Conservation (phyloP, 2,113 vertebrate species). For the Chinchilla lanigera region DNA sequence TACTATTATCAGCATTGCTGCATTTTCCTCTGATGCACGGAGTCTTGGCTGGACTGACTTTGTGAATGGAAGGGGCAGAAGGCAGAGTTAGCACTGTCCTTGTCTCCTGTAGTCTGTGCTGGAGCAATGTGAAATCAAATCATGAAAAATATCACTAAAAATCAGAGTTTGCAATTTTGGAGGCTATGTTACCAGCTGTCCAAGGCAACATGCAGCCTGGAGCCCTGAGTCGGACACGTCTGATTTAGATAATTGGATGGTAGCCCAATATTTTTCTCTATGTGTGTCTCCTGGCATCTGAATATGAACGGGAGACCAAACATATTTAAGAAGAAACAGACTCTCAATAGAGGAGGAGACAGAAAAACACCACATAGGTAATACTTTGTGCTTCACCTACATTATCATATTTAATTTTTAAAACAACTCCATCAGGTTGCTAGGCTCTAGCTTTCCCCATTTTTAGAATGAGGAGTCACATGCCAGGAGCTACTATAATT, state of each 20-base stretch:
- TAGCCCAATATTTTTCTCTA: neutral
- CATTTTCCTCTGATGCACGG: neutral
- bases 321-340: neutral
- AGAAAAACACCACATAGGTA: neutral
- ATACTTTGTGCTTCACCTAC: neutral
- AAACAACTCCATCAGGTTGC: neutral
- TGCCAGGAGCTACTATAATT: neutral
- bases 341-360: neutral
- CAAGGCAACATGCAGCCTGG: neutral
- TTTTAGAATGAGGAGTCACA: neutral
- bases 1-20: neutral
- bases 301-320: neutral
- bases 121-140: neutral
- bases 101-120: neutral
- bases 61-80: neutral
- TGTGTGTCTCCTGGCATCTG: neutral
- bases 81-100: neutral
- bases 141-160: neutral
- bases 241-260: neutral
- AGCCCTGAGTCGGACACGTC: neutral
- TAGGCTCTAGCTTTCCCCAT: neutral
- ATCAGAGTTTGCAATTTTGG: neutral
- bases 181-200: neutral
- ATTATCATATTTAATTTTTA: neutral
- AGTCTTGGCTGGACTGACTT: neutral